Evolutionary conservation across 2,888 invertebrate genomes (phyloP).

Genomic region (Dynastes tityus): DNA sequence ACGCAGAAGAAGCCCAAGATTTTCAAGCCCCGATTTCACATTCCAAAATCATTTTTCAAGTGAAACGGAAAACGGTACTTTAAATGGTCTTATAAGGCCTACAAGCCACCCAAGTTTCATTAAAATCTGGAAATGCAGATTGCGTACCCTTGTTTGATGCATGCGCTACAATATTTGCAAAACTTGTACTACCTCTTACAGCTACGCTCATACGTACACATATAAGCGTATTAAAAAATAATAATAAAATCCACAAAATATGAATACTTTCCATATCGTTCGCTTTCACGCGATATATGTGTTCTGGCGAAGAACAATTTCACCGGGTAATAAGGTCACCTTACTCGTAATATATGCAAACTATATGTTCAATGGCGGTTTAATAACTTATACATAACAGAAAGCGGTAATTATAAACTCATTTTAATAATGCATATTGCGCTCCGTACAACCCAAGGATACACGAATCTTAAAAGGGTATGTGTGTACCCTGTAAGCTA

Average conservation of each 20-base stretch:
- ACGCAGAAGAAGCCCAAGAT: too few species aligned
- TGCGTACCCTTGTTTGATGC: too few species aligned
- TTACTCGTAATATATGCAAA: constrained; percentile 49
- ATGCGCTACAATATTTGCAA: too few species aligned
- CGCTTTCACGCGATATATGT: constrained; percentile 10
- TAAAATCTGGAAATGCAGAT: too few species aligned
- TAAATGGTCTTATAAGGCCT: too few species aligned
- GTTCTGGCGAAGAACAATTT: constrained; percentile 1
- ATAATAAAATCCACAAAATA: neutral
- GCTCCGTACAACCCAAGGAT: neutral
- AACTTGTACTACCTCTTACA: too few species aligned
- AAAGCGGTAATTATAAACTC: constrained; percentile 49
- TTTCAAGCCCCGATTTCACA: too few species aligned
- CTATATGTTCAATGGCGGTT: constrained; percentile 51
- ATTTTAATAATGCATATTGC: constrained; percentile 51
- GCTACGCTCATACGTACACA: too few species aligned
- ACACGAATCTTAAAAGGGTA: neutral
- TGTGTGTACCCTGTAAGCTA: neutral
- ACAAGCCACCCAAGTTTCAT: too few species aligned
- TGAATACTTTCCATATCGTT: neutral
- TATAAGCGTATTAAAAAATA: too few species aligned
- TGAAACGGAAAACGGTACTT: too few species aligned
- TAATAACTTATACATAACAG: constrained; percentile 49
- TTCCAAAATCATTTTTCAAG: too few species aligned
- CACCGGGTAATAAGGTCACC: neutral